Base-by-base conservation (phyloP, 2,113 vertebrate species). In the Theristicus caerulescens region DNA sequence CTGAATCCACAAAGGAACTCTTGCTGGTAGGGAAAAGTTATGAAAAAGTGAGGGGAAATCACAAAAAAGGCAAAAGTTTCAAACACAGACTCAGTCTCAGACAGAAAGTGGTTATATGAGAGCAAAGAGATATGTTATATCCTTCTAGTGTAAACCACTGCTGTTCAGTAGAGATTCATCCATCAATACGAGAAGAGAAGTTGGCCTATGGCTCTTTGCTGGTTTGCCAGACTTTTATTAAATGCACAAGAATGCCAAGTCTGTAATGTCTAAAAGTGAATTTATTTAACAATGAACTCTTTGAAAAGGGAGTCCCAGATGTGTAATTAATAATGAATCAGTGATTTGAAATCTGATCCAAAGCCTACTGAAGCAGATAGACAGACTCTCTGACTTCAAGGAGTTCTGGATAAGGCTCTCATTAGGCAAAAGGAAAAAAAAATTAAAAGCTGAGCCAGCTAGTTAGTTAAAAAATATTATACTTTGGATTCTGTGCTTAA, bases 321-420 rank as follows among this genome's bases (percentile, higher is more conserved):
- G 89, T 92, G 91, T 96, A 91, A 96, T 97, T 97, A 96, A 97
- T 97, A 97, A 97, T 94, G 91, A 93, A 97, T 95, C 91, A 97
- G 84, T 94, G 91, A 96, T 93, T 38, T 91, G 95, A 95, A 95
- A 96, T 91, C 87, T 95, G 94, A 97, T 96, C 96, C 95, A 95
- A 96, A 97, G 93, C 89, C 91, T 94, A 95, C 89, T 95, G 95
- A 93, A 93, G 91, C 91, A 94, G 96, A 97, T 80, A 88, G 96
- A 95, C 93, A 96, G 95, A 83, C 66, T 93, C 34, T 42, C 70
- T 90, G 87, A 96, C 93, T 96, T 97, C 95, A 96, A 95, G 91
- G 87, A 91, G 74, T 88, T 88, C 32, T 66, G 95, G 88, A 74
- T 96, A 93, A 96, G 94, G 88, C 82, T 92, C 72, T 95, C 82